Evolutionary conservation across 2,888 invertebrate genomes (phyloP), one percentile per base, ranked within the genome.

Genomic region (Hirtodrosophila histrioides): DNA sequence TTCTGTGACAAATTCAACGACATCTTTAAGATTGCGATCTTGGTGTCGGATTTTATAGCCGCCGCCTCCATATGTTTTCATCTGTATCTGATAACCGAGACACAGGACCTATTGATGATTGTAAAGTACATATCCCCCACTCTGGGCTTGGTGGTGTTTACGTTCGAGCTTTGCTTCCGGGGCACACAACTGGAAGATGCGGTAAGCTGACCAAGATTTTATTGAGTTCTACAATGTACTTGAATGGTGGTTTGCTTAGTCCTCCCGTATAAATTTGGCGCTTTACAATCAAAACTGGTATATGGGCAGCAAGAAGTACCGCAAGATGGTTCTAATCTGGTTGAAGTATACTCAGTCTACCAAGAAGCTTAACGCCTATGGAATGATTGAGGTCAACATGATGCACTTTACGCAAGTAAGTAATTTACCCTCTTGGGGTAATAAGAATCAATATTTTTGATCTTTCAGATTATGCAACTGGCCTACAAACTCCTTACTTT

Each of bases 401-500:
- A 41, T 43, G 48, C 82, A 87, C 49, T 82, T 82, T 12, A 23
- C 72, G 0, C 65, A 82, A 11, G 82, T 87, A 3, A 72, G 85
- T 48, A 0, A 10, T 0, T 2, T 0, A 3, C 9, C 0, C 1
- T 1, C 1, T 2, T 29, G 0, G n/a, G 0, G 3, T 27, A 9
- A 1, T 3, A 9, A 17, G 0, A 10, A 3, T 24, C 1, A 11
- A 5, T 8, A 2, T 23, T 37, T 23, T 0, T 1, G 0, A 3
- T 10, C 4, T 64, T 69, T 41, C 55, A 82, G 81, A 77, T 82
- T 4, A 68, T 82, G 75, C 71, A 84, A 29, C 37, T 81, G 31
- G 64, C 82, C 24, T 87, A 84, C 4, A 64, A 39, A 11, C 78
- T 82, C 12, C 78, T 87, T 3, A 51, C 87, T 1, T 82, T 86